phyloP scores from a whole-genome alignment of 2,888 invertebrate genomes.

The Morinoia aosen region DNA sequence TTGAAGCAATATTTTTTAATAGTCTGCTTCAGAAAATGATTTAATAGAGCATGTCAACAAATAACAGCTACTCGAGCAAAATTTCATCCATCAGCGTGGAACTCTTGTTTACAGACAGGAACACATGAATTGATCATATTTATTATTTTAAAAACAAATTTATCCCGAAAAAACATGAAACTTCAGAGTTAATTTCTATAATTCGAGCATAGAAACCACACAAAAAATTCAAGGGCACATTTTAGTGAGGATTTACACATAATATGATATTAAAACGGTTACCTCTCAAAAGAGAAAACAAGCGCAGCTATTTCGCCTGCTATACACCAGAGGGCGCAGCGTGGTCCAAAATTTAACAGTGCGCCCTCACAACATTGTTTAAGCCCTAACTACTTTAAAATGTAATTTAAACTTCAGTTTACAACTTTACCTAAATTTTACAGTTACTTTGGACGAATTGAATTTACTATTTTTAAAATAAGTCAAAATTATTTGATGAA shows the following conservation, averaged over 20 bases:
- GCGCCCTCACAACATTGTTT: slow-evolving; percentile 53
- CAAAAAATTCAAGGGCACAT: background rate
- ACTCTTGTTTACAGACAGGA: background rate
- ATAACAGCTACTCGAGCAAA: too few relatives aligned
- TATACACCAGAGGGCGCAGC: background rate
- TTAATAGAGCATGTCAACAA: too few relatives aligned
- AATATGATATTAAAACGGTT: background rate
- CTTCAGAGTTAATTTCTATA: background rate
- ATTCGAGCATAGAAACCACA: background rate
- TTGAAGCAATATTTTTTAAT: too few relatives aligned
- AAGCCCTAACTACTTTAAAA: background rate
- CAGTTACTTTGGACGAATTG: too few relatives aligned
- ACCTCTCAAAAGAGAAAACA: slow-evolving; percentile 30
- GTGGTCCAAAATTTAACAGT: background rate
- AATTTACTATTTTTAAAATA: too few relatives aligned
- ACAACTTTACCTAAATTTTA: too few relatives aligned
- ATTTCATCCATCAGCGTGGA: background rate
- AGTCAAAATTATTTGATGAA: too few relatives aligned
- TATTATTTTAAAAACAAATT: background rate
- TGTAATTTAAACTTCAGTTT: background rate
- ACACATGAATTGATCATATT: background rate
- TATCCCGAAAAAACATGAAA: background rate
- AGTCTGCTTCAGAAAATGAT: too few relatives aligned
- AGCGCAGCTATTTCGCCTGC: background rate
- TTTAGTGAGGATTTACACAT: background rate